phyloP scores from a whole-genome alignment of 2,797 vertebrate genomes.

The Perodicticus potto region DNA sequence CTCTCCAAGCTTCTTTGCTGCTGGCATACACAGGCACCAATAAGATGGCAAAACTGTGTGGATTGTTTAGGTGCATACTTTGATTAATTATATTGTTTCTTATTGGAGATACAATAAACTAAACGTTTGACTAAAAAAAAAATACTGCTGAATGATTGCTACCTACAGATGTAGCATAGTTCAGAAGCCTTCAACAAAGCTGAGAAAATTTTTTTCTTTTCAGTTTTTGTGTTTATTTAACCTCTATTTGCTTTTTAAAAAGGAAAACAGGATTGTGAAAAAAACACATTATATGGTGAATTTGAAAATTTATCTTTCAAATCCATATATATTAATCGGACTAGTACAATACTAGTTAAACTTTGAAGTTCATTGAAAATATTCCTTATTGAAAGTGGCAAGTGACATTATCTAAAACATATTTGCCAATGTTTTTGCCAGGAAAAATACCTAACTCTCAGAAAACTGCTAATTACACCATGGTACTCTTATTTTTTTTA shows the following conservation, averaged over 20 bases:
- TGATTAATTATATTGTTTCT: too few species aligned
- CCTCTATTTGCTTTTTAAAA: not conserved
- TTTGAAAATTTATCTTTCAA: not conserved
- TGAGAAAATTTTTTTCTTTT: not conserved
- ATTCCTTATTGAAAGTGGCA: not conserved
- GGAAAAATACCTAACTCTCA: not conserved
- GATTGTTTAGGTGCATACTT: too few species aligned
- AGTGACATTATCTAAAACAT: not conserved
- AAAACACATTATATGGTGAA: not conserved
- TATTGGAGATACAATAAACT: too few species aligned
- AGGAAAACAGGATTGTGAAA: not conserved
- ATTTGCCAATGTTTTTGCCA: not conserved
- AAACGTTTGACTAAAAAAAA: too few species aligned
- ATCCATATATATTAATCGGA: not conserved
- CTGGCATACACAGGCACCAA: too few species aligned
- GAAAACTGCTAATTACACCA: not conserved
- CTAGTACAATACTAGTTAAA: conserved; percentile 1
- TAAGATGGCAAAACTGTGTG: too few species aligned
- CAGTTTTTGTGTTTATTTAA: not conserved
- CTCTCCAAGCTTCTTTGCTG: too few species aligned
- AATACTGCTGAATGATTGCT: too few species aligned
- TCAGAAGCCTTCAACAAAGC: not conserved
- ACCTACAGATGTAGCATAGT: not conserved
- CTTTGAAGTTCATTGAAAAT: conserved; percentile 8
- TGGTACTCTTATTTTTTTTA: not conserved